Evolutionary conservation across 2,113 vertebrate species (phyloP).

Genomic region (Casuarius casuarius): DNA sequence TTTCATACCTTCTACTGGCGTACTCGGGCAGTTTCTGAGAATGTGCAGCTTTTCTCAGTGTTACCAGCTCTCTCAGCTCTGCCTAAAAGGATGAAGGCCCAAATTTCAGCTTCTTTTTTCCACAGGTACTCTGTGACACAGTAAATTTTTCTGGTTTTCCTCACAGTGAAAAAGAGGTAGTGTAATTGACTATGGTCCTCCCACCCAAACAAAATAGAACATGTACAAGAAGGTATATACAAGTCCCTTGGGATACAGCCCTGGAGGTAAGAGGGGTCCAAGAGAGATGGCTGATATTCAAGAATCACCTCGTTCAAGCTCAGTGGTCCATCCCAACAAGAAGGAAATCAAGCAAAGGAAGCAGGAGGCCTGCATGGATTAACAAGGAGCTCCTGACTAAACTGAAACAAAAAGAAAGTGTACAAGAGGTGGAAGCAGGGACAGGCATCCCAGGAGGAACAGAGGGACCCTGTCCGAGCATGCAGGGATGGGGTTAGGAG

Average conservation of each 20-base stretch:
- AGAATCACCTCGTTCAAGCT: no score
- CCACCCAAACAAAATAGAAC: not conserved
- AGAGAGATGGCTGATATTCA: no score
- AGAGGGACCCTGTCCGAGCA: no score
- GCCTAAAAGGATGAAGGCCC: not conserved
- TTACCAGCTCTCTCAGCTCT: not conserved
- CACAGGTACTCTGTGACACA: not conserved
- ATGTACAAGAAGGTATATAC: not conserved
- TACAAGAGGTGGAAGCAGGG: no score
- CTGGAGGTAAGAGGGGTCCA: no score
- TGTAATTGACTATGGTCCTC: not conserved
- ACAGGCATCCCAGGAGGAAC: no score
- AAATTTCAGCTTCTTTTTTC: not conserved
- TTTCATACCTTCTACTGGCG: not conserved
- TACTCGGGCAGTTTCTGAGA: not conserved
- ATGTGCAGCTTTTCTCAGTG: not conserved
- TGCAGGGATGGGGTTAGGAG: no score
- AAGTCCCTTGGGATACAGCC: not conserved
- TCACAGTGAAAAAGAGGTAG: not conserved
- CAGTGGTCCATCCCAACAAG: no score
- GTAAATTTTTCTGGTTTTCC: not conserved
- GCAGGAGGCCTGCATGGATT: no score
- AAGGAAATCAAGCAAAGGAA: no score
- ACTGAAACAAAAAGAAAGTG: no score
- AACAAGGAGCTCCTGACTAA: no score